Conservation (phyloP, 1,140 invertebrate genomes). For the Tetragnatha versicolor region DNA sequence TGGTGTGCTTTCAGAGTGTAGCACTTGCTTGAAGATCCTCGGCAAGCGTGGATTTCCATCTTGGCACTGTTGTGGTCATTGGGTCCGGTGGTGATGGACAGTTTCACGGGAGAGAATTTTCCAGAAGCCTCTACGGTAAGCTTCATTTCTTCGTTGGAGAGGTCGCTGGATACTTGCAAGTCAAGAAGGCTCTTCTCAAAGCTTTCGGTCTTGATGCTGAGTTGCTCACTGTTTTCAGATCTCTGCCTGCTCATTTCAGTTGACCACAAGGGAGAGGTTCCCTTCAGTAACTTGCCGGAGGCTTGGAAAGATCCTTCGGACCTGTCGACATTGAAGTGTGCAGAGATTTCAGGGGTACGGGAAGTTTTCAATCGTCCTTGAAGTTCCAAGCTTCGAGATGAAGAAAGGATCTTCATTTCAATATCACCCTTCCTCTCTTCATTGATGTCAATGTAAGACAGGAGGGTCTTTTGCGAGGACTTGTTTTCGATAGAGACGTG, state of each 20-base stretch:
- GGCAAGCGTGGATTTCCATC: not conserved
- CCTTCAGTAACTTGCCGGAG: conserved; percentile 1
- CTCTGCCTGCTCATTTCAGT: not conserved
- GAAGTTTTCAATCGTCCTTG: conserved; percentile 16
- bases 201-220: not conserved
- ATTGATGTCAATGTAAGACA: conserved; percentile 9
- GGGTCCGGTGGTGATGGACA: not conserved
- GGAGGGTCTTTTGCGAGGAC: not conserved
- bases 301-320: not conserved
- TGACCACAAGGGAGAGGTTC: not conserved
- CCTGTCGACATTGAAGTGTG: not conserved
- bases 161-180: not conserved
- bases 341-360: not conserved
- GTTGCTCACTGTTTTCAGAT: not conserved
- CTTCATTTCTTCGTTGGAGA: not conserved
- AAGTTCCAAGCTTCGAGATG: not conserved
- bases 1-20: conserved; percentile 18
- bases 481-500: not conserved
- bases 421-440: conserved; percentile 17
- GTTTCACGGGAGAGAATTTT: not conserved
- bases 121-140: not conserved
- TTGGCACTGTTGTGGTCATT: not conserved
- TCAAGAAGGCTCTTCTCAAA: conserved; percentile 7
- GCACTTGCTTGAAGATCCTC: not conserved
- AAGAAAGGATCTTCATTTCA: not conserved